Base-by-base conservation (phyloP, 2,797 vertebrate species). In the Pyrocephalus nanus region DNA sequence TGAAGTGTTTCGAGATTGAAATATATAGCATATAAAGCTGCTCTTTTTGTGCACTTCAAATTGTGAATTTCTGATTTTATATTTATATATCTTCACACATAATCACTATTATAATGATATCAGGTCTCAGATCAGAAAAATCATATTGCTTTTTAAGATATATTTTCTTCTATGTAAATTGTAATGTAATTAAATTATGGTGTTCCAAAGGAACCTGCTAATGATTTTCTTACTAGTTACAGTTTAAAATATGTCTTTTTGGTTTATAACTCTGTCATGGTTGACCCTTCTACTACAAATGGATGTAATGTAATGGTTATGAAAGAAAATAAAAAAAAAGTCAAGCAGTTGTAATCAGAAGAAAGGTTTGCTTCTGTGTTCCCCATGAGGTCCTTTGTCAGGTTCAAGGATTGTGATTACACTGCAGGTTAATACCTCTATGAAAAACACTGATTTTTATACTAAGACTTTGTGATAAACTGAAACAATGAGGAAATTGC, bases 221-320 rank as follows among this genome's bases (percentile, higher is more conserved):
- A 58, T 58, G 42, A n/a, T 54, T 9, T 67, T 60, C 12, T 47
- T 75, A 15, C 10, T 58, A 58, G 21, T 34, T 67, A 9, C 15
- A 64, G 18, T 64, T 57, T 53, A 23, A 70, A 92, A 66, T 61
- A 77, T 25, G 69, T 78, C 32, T 54, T 15, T n/a, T n/a, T 65
- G 1, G 0, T 62, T 67, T 75, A 17, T 43, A 74, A 21, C 5
- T 84, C 30, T 84, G 16, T 20, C 45, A 58, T 4, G 3, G 8
- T 20, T 77, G 60, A 55, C 23, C 62, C 4, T 72, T 11, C 9
- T 70, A 42, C 18, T 9, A 19, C 14, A 82, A 81, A 54, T 67
- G 6, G 23, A 42, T 0, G 0, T 7, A 88, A 42, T 0, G 0
- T 7, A 88, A 66, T 4, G 8, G 2, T 48, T 92, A 51, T 19